These are phyloP conservation scores for Spodoptera exigua DNA, from an alignment of 2,888 invertebrate species.

Conservation along the genomic window DNA sequence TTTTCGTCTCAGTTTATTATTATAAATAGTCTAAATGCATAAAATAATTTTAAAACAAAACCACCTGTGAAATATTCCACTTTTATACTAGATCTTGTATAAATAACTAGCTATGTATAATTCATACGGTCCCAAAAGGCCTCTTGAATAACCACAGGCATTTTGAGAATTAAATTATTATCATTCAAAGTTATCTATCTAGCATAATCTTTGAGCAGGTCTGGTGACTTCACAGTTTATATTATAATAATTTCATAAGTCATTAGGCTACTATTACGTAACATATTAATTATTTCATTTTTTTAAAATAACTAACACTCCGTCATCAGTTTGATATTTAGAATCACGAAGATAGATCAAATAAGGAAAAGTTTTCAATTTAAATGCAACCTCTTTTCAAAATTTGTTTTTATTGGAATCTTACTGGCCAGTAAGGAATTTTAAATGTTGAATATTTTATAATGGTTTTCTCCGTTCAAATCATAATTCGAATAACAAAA, in stretches of 20 bases:
- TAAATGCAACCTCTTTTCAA: too few relatives aligned
- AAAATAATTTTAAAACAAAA: not conserved
- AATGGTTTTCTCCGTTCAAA: too few relatives aligned
- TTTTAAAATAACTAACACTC: too few relatives aligned
- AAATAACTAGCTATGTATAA: constrained; percentile 14
- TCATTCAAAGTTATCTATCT: constrained; percentile 15
- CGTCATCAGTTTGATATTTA: too few relatives aligned
- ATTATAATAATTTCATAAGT: constrained; percentile 17
- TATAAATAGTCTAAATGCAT: not conserved
- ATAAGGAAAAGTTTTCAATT: too few relatives aligned
- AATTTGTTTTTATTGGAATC: too few relatives aligned
- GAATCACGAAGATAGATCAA: too few relatives aligned
- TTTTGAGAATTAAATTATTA: constrained; percentile 7
- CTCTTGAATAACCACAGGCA: constrained; percentile 10
- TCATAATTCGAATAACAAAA: too few relatives aligned
- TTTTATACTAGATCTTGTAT: not conserved
- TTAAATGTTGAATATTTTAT: not conserved
- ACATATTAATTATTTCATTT: constrained; percentile 5
- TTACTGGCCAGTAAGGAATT: too few relatives aligned
- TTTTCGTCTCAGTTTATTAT: not conserved
- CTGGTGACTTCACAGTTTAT: constrained; percentile 18
- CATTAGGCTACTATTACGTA: constrained; percentile 13
- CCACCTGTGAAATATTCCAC: not conserved
- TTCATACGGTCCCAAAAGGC: constrained; percentile 30
- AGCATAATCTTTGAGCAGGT: constrained; percentile 31